phyloP scores from a whole-genome alignment of 2,113 vertebrate species.

The Lampris megalopsis region DNA sequence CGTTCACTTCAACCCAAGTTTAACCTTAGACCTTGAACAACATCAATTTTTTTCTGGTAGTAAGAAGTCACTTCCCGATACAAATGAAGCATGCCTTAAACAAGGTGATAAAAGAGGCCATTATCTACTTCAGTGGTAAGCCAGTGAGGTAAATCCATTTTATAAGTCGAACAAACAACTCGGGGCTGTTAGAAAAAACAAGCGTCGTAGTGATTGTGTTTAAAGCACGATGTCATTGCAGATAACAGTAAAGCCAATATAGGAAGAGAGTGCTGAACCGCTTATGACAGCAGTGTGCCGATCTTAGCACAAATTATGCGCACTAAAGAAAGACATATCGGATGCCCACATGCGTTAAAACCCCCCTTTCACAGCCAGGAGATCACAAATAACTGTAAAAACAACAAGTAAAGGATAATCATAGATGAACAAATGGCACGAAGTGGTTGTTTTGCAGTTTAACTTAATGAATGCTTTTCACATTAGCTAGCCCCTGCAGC shows the following conservation, averaged over 20 bases:
- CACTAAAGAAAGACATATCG: slow-evolving; percentile 43
- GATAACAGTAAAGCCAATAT: slow-evolving; percentile 59
- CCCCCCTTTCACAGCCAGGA: slow-evolving; percentile 23
- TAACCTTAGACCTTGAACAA: background rate
- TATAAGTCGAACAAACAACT: background rate
- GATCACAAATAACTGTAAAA: slow-evolving; percentile 1
- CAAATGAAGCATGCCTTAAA: background rate
- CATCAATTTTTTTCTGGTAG: background rate
- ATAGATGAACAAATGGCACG: slow-evolving; percentile 28
- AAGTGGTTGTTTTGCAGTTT: slow-evolving; percentile 17
- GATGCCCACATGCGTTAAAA: slow-evolving; percentile 46
- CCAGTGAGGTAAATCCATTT: background rate
- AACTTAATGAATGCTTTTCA: slow-evolving; percentile 16
- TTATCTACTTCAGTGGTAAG: background rate
- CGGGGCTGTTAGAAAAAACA: slow-evolving; percentile 1
- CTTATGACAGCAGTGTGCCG: slow-evolving; percentile 63
- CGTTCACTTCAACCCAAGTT: background rate
- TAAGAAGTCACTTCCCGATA: background rate
- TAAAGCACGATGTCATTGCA: slow-evolving; percentile 43
- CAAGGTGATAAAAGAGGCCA: background rate
- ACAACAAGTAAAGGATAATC: slow-evolving; percentile 21
- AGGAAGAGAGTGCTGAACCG: slow-evolving; percentile 61
- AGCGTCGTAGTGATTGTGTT: slow-evolving; percentile 11
- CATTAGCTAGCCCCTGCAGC: slow-evolving; percentile 18
- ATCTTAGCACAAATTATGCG: slow-evolving; percentile 52